These are phyloP conservation scores for Ancistrus triradiatus DNA, from an alignment of 2,113 vertebrate species.

Conservation along the genomic window DNA sequence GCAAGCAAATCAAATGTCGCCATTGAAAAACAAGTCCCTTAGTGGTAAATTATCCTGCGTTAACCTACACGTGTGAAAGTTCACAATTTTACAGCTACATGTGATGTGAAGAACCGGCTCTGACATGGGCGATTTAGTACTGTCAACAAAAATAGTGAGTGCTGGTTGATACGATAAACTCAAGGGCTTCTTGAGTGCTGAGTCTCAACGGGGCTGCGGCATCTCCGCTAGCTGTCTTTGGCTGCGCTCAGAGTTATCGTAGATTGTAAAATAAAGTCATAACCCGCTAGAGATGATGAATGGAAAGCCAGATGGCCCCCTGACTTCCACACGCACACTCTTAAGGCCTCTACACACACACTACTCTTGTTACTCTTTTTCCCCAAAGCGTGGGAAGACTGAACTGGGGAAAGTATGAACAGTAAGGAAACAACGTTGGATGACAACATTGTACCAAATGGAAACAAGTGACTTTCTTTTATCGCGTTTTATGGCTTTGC, in stretches of 20 bases:
- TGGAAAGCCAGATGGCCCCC: constrained; percentile 20
- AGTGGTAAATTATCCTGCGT: not conserved
- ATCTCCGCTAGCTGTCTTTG: not conserved
- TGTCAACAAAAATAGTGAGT: not conserved
- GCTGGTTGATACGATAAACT: not conserved
- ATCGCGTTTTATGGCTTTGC: no score
- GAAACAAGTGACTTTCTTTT: constrained; percentile 5
- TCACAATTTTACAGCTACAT: not conserved
- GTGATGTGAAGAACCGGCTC: not conserved
- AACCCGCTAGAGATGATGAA: constrained; percentile 5
- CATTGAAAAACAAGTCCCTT: no score
- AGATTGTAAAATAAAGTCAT: constrained; percentile 21
- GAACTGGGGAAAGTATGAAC: constrained; percentile 1
- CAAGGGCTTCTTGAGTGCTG: not conserved
- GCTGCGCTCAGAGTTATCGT: constrained; percentile 1
- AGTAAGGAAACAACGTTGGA: not conserved
- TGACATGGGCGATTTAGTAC: not conserved
- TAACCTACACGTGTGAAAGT: not conserved
- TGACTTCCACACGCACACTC: not conserved
- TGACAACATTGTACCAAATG: not conserved
- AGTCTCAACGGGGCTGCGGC: not conserved
- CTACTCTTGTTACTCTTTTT: constrained; percentile 11
- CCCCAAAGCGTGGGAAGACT: constrained; percentile 21
- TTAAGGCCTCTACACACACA: not conserved
- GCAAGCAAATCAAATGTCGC: no score